Percentiles rank a stretch among this genome's conserved stretches.
Evolutionary conservation across 2,113 vertebrate species (phyloP).

Genomic region (Halcyon senegalensis): DNA sequence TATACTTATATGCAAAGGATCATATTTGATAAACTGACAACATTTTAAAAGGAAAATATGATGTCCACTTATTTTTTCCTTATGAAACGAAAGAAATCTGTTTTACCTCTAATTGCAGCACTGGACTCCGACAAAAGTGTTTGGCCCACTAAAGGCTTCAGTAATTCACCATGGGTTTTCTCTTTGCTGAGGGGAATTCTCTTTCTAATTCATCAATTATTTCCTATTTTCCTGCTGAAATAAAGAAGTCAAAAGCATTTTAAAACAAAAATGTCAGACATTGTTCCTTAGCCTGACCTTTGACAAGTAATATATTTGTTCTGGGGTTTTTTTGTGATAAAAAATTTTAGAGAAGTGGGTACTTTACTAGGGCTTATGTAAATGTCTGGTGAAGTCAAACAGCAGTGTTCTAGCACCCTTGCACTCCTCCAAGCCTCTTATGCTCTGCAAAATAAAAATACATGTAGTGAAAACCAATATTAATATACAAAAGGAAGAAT

Average conservation of each 20-base stretch:
- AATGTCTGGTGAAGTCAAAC: conserved; percentile 35
- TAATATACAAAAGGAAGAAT: conserved; percentile 14
- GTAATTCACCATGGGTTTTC: background rate
- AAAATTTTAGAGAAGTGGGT: conserved; percentile 8
- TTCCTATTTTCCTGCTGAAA: background rate
- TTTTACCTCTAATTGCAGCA: background rate
- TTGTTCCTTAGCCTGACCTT: conserved; percentile 24
- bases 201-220: conserved; percentile 33
- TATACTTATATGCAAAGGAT: background rate
- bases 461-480: background rate
- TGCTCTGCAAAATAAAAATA: conserved; percentile 35
- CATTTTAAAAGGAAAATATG: background rate
- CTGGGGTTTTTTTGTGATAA: background rate
- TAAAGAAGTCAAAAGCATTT: background rate
- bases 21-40: background rate
- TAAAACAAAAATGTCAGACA: conserved; percentile 6
- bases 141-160: background rate
- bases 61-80: background rate
- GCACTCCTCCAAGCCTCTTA: background rate
- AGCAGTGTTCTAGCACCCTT: background rate
- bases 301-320: conserved; percentile 15
- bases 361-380: conserved; percentile 3
- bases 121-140: background rate
- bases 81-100: background rate
- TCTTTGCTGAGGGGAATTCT: background rate